Evolutionary conservation across 2,888 invertebrate species (phyloP).

Genomic region (Apoderus coryli): DNA sequence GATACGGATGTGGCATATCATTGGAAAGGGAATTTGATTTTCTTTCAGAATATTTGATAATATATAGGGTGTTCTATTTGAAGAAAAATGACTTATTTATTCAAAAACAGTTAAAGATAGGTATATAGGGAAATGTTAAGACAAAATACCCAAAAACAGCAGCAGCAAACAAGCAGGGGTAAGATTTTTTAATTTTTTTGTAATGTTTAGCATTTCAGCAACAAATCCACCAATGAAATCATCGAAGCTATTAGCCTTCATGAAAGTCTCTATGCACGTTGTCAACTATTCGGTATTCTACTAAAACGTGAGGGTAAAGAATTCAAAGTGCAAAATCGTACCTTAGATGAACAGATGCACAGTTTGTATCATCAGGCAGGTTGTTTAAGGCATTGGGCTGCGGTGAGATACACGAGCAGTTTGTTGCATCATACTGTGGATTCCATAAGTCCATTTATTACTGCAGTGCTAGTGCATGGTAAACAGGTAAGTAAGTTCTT

Average conservation of each 20-base stretch:
- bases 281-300: slow-evolving; percentile 73
- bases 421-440: slow-evolving; percentile 89
- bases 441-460: slow-evolving; percentile 96
- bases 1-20: too few species aligned
- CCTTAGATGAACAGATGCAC: slow-evolving; percentile 54
- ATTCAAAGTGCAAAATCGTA: slow-evolving; percentile 49
- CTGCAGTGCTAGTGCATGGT: slow-evolving; percentile 92
- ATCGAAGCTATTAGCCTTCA: slow-evolving; percentile 52
- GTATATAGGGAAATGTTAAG: too few species aligned
- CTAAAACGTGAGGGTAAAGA: slow-evolving; percentile 66
- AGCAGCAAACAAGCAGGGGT: too few species aligned
- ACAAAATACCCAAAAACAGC: too few species aligned
- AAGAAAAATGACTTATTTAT: too few species aligned
- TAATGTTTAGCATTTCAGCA: slow-evolving; percentile 38
- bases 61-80: too few species aligned
- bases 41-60: too few species aligned
- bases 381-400: slow-evolving; percentile 75
- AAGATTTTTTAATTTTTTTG: too few species aligned
- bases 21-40: too few species aligned
- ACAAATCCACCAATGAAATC: slow-evolving; percentile 59
- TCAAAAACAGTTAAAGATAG: too few species aligned
- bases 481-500: slow-evolving; percentile 65
- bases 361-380: slow-evolving; percentile 72
- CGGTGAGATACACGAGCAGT: slow-evolving; percentile 90
- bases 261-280: slow-evolving; percentile 62